Conservation (phyloP, 2,888 invertebrate species). For the Mycogona germanica region DNA sequence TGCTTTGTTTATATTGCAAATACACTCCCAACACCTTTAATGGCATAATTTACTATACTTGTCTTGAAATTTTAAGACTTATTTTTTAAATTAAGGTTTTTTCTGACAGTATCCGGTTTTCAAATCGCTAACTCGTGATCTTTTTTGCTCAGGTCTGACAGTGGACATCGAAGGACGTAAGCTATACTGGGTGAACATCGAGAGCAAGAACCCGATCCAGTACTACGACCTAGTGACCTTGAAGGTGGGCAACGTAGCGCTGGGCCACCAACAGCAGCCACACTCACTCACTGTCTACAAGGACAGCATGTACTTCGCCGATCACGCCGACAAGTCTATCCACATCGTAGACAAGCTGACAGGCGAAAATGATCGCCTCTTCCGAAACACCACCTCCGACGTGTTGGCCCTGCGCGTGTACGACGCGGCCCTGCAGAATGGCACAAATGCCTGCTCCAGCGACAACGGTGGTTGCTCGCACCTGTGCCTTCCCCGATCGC, state of each 20-base stretch:
- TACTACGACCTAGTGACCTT: slow-evolving; percentile 41
- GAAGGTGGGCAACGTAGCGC: slow-evolving; percentile 20
- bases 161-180: slow-evolving; percentile 46
- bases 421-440: slow-evolving; percentile 49
- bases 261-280: slow-evolving; percentile 38
- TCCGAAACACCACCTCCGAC: slow-evolving; percentile 45
- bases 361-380: slow-evolving; percentile 39
- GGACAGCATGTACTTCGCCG: slow-evolving; percentile 52
- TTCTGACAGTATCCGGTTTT: not conserved
- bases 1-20: too few species aligned
- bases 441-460: slow-evolving; percentile 43
- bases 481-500: slow-evolving; percentile 54
- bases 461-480: slow-evolving; percentile 52
- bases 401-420: slow-evolving; percentile 41
- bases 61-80: not conserved
- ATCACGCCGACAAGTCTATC: slow-evolving; percentile 48
- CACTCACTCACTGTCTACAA: slow-evolving; percentile 54
- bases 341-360: slow-evolving; percentile 48
- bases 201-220: slow-evolving; percentile 46
- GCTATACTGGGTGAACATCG: slow-evolving; percentile 58
- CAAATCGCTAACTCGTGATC: not conserved
- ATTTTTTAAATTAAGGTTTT: not conserved
- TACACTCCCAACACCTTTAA: slow-evolving; percentile 24
- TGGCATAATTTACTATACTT: slow-evolving; percentile 6
- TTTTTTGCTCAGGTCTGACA: slow-evolving; percentile 42